Evolutionary conservation across 2,797 vertebrate genomes (phyloP).

Genomic region (Gymnothorax javanicus): DNA sequence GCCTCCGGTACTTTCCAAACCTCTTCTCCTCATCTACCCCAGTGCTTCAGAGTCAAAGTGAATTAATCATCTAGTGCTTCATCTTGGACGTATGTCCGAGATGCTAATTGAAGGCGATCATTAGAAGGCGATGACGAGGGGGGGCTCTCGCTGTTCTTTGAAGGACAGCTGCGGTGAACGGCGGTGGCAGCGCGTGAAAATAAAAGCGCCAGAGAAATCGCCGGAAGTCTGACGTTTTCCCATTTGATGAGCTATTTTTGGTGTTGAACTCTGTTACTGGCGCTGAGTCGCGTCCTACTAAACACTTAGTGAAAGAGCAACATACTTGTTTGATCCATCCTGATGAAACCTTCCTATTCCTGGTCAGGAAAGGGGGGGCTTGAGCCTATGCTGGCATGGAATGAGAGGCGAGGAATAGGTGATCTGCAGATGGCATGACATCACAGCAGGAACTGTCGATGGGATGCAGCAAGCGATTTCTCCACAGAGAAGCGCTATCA

Average conservation of each 20-base stretch:
- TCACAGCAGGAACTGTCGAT: no score
- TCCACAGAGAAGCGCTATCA: no score
- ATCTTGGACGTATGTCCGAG: constrained; percentile 87
- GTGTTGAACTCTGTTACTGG: constrained; percentile 62
- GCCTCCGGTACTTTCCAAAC: constrained; percentile 96
- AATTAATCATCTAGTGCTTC: constrained; percentile 99
- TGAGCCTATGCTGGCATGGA: no score
- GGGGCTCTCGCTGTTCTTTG: constrained; percentile 46
- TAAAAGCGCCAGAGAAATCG: not conserved
- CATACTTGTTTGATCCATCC: not conserved
- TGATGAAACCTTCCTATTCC: no score
- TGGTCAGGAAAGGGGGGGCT: no score
- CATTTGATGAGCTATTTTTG: constrained; percentile 79
- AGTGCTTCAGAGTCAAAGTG: constrained; percentile 96
- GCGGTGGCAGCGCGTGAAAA: not conserved
- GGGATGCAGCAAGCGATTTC: no score
- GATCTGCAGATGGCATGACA: no score
- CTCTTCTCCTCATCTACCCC: constrained; percentile 97
- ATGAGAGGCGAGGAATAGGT: no score
- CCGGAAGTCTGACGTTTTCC: constrained; percentile 71
- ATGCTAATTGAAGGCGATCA: constrained; percentile 98
- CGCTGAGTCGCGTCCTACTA: constrained; percentile 50
- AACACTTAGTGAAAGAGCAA: constrained; percentile 29
- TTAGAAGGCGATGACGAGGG: constrained; percentile 81
- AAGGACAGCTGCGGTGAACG: not conserved